phyloP scores from a whole-genome alignment of 2,113 vertebrate genomes.

The Burhinus oedicnemus region DNA sequence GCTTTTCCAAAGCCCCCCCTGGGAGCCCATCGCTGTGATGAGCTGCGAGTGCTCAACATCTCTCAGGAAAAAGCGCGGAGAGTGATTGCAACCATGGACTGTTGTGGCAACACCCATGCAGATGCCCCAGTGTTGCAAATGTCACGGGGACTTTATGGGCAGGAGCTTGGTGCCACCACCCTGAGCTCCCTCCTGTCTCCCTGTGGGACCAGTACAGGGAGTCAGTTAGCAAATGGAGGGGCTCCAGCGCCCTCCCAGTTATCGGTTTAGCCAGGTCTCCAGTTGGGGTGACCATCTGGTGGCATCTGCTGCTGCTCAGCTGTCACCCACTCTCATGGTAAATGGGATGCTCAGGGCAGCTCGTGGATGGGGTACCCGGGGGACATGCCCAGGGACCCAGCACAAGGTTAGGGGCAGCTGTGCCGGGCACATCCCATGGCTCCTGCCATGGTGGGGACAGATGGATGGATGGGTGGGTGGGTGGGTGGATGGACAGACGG shows the following conservation, averaged over 20 bases:
- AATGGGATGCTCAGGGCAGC: neutral
- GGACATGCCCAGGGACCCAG: fast-evolving
- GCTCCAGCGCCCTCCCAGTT: neutral
- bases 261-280: fast-evolving
- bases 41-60: neutral
- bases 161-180: neutral
- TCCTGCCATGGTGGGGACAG: fast-evolving
- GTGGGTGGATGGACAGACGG: neutral
- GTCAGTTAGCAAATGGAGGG: neutral
- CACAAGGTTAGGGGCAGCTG: too few relatives aligned
- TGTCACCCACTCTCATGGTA: neutral
- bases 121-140: neutral
- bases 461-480: neutral
- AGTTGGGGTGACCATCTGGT: conserved; percentile 24
- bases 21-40: neutral
- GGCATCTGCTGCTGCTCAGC: conserved; percentile 12
- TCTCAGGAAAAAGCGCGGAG: neutral
- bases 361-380: fast-evolving
- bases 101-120: neutral
- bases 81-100: fast-evolving
- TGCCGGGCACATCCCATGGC: neutral
- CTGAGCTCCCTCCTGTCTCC: fast-evolving
- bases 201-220: fast-evolving
- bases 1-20: neutral
- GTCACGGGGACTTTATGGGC: neutral